A percentile compares a stretch with the other conserved stretches of the same genome.
Evolutionary conservation across 2,797 vertebrate genomes (phyloP).

Genomic region (Eleutherodactylus coqui): DNA sequence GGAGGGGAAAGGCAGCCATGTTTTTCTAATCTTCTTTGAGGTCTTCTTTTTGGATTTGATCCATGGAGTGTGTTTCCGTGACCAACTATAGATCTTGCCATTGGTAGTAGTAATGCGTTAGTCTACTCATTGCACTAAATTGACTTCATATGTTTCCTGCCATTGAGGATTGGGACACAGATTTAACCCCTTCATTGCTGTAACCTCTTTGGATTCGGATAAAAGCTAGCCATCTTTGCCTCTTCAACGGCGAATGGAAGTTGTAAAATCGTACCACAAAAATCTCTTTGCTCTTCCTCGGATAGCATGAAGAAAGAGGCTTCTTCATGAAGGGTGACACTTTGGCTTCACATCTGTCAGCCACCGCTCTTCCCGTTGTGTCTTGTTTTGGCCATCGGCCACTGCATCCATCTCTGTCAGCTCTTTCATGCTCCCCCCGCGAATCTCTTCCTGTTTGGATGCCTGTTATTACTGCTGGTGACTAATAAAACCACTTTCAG

Average conservation of each 20-base stretch:
- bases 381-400: slow-evolving; percentile 10
- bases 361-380: background rate
- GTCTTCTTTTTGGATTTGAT: too few species aligned
- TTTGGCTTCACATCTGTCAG: slow-evolving; percentile 37
- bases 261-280: slow-evolving; percentile 33
- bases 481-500: background rate
- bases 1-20: too few species aligned
- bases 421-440: background rate
- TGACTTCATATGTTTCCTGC: background rate
- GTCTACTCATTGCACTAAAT: background rate
- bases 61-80: too few species aligned
- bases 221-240: background rate
- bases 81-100: background rate
- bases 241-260: slow-evolving; percentile 26
- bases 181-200: background rate
- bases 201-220: slow-evolving; percentile 15
- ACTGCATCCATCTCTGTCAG: background rate
- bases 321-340: slow-evolving; percentile 28
- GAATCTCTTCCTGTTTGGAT: background rate
- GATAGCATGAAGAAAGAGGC: background rate
- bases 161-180: background rate
- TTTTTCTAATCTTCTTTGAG: too few species aligned
- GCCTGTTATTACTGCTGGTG: background rate
- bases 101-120: background rate
- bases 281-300: background rate